Conservation (phyloP, 2,888 invertebrate genomes). For the Luperina testacea region DNA sequence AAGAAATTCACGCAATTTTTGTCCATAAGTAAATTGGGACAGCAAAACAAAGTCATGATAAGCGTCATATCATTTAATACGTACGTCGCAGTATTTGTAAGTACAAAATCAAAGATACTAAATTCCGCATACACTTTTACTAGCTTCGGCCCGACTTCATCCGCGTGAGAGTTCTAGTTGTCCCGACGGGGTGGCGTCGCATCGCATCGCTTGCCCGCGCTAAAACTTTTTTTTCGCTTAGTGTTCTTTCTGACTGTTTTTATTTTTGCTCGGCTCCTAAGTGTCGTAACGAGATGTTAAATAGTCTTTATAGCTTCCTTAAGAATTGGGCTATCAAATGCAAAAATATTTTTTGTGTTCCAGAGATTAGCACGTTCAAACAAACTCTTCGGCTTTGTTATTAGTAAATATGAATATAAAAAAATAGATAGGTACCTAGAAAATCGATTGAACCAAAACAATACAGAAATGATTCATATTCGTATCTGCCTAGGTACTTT, state of each 20-base stretch:
- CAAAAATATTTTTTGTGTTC: neutral
- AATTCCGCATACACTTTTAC: neutral
- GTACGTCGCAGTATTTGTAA: constrained; percentile 15
- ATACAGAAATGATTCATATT: constrained; percentile 40
- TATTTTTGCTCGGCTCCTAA: neutral
- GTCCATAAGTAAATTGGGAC: neutral
- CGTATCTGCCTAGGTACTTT: constrained; percentile 24
- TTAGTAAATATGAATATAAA: neutral
- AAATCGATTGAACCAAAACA: constrained; percentile 30
- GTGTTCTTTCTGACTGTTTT: neutral
- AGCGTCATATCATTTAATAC: constrained; percentile 3
- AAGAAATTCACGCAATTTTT: constrained; percentile 1
- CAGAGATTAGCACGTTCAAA: neutral
- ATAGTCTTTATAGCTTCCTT: neutral
- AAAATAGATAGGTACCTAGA: constrained; percentile 1
- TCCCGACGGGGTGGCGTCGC: neutral
- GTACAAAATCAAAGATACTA: constrained; percentile 22
- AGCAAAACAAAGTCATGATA: constrained; percentile 10
- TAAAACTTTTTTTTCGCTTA: neutral
- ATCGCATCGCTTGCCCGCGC: neutral
- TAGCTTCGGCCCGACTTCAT: neutral
- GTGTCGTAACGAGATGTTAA: neutral
- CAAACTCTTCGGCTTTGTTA: neutral
- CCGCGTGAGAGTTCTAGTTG: neutral
- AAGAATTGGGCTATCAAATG: neutral